Conservation (phyloP, 2,113 vertebrate species). For the Uria aalge region DNA sequence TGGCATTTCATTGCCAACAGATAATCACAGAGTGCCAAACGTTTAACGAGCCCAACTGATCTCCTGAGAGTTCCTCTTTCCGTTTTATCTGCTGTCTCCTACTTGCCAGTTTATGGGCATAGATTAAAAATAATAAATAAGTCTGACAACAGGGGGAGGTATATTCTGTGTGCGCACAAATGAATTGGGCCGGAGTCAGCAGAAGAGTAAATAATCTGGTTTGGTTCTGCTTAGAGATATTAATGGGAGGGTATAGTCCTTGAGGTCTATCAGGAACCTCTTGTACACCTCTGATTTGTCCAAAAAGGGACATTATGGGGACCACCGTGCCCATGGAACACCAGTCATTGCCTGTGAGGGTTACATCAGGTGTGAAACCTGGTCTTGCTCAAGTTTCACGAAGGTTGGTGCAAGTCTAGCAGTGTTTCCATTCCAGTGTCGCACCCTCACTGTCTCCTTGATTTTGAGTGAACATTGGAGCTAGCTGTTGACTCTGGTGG, state of each 20-base stretch:
- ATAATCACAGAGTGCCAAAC: constrained; percentile 9
- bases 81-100: neutral
- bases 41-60: neutral
- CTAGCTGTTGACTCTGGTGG: neutral
- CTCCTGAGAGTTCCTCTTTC: neutral
- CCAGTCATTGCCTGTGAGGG: neutral
- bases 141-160: neutral
- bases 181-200: neutral
- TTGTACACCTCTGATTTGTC: neutral
- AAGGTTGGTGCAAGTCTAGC: neutral
- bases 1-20: neutral
- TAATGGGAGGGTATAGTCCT: neutral
- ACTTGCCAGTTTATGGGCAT: neutral
- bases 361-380: neutral
- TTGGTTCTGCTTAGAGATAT: neutral
- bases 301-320: neutral
- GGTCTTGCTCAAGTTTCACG: neutral
- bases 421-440: rapidly evolving
- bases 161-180: neutral
- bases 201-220: neutral
- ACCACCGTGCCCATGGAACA: rapidly evolving
- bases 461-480: rapidly evolving
- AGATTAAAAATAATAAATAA: constrained; percentile 8
- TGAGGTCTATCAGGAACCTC: neutral
- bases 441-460: neutral